Evolutionary conservation across 2,888 invertebrate species (phyloP).

Genomic region (Orthosia gracilis): DNA sequence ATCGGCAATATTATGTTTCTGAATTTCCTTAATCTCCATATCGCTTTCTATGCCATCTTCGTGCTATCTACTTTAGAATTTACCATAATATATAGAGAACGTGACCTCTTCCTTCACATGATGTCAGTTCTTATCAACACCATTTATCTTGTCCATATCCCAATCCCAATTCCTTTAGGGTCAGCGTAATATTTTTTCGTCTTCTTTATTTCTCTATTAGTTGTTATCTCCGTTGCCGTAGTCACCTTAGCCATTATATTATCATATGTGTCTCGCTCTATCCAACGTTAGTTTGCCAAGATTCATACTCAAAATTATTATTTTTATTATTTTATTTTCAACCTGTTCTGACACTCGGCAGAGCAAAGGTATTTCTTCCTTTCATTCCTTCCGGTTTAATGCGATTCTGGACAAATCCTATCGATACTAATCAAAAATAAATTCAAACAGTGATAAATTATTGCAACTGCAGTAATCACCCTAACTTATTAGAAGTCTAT

Average conservation of each 20-base stretch:
- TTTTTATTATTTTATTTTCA: too few relatives aligned
- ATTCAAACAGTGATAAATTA: slow-evolving; percentile 8
- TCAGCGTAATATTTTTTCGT: background rate
- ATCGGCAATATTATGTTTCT: background rate
- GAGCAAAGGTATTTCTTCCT: too few relatives aligned
- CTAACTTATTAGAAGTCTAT: slow-evolving; percentile 30
- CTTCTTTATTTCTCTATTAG: background rate
- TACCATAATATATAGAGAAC: background rate
- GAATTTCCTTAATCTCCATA: background rate
- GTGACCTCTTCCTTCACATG: background rate
- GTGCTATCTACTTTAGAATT: background rate
- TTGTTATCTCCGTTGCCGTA: background rate
- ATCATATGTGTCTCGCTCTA: background rate
- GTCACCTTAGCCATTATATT: background rate
- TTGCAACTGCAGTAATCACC: background rate
- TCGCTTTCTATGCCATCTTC: background rate
- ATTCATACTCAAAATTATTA: too few relatives aligned
- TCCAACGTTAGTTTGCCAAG: background rate
- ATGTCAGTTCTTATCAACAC: background rate
- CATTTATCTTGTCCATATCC: background rate
- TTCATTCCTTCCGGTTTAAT: too few relatives aligned
- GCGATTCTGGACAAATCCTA: too few relatives aligned
- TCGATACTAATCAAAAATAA: too few relatives aligned
- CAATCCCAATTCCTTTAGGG: background rate
- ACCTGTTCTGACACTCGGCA: too few relatives aligned